Conservation (phyloP, 2,797 vertebrate species). For the Crocodylus rhombifer region DNA sequence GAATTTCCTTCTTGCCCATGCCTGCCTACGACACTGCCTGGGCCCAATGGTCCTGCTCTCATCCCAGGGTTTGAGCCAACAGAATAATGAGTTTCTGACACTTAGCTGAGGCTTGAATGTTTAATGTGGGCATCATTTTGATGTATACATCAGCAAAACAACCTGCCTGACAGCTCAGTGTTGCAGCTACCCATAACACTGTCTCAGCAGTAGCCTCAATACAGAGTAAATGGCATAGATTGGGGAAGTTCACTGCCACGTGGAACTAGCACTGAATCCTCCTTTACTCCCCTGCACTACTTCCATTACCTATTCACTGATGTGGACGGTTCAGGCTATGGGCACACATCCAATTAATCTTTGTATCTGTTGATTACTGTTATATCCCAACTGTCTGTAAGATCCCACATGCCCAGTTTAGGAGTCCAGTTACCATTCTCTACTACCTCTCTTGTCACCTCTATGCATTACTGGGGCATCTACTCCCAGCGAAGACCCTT, state of each 20-base stretch:
- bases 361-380: background rate
- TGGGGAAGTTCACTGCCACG: background rate
- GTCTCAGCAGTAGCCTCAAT: background rate
- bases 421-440: background rate
- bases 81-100: background rate
- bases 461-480: background rate
- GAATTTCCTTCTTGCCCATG: background rate
- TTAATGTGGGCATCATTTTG: background rate
- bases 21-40: background rate
- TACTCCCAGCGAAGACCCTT: background rate
- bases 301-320: background rate
- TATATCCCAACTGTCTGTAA: background rate
- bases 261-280: background rate
- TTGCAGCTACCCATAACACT: background rate
- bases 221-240: no score
- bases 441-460: background rate
- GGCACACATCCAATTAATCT: background rate
- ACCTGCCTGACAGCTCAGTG: background rate
- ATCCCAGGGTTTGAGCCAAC: background rate
- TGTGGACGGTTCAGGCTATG: no score
- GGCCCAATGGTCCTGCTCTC: background rate
- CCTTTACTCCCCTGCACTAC: background rate
- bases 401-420: background rate
- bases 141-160: background rate
- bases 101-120: background rate